Percentiles rank a stretch among this genome's conserved stretches.
phyloP scores from a whole-genome alignment of 2,888 invertebrate species.

The Platycheirus rosarum region DNA sequence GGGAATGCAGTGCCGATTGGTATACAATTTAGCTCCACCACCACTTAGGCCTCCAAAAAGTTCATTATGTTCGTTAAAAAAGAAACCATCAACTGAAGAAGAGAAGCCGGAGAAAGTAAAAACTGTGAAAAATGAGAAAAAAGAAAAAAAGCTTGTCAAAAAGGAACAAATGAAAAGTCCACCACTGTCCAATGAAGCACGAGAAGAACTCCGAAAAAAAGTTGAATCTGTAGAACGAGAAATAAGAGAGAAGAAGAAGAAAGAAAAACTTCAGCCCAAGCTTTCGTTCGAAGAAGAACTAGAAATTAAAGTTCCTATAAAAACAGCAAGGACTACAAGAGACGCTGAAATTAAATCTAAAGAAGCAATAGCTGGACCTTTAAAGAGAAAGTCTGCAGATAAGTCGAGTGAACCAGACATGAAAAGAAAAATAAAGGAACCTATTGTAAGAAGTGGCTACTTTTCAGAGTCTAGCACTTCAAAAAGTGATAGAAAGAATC shows the following conservation, averaged over 20 bases:
- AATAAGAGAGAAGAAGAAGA: slow-evolving; percentile 31
- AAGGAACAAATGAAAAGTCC: slow-evolving; percentile 37
- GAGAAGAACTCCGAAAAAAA: slow-evolving; percentile 41
- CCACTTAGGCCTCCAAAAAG: slow-evolving; percentile 87
- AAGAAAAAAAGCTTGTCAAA: slow-evolving; percentile 28
- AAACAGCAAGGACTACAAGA: not conserved
- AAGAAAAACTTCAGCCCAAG: slow-evolving; percentile 29
- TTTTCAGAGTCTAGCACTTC: slow-evolving; percentile 15
- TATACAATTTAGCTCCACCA: slow-evolving; percentile 91
- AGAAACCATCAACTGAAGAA: slow-evolving; percentile 74
- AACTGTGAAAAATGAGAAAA: not conserved
- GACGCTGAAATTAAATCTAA: slow-evolving; percentile 1
- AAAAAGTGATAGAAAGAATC: not conserved
- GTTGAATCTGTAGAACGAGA: slow-evolving; percentile 42
- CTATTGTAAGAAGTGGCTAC: slow-evolving; percentile 22
- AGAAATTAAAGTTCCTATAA: slow-evolving; percentile 22
- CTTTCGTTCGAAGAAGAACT: slow-evolving; percentile 51
- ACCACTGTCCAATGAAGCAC: slow-evolving; percentile 76
- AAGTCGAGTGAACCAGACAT: slow-evolving; percentile 23
- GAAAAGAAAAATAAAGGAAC: slow-evolving; percentile 3
- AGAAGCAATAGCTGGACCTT: slow-evolving; percentile 2
- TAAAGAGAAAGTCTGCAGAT: slow-evolving; percentile 47
- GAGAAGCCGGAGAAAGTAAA: slow-evolving; percentile 1
- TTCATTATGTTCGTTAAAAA: slow-evolving; percentile 86
- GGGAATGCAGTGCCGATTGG: slow-evolving; percentile 91